Evolutionary conservation across 2,888 invertebrate species (phyloP), one percentile per base, ranked within the genome.

Genomic region (Drosophila putrida): DNA sequence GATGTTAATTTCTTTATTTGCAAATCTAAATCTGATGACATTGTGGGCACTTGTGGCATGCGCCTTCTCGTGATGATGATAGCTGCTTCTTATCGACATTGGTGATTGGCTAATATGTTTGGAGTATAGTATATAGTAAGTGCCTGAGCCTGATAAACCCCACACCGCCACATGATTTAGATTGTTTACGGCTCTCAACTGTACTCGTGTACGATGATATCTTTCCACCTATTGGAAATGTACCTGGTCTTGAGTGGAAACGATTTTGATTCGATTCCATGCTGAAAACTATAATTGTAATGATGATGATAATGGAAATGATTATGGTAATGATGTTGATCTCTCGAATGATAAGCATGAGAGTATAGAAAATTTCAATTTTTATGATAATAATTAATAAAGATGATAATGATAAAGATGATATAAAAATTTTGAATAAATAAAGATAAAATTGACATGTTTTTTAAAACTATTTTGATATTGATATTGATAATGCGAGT

Each of bases 181-280:
- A 75, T 63, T 61, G 63, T 68, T 60, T 61, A 63, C 60, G 68
- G 46, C 49, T 20, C 31, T 33, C 44, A 49, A 54, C 41, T 27
- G 20, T 9, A 36, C 25, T 36, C 36, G 38, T 46, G 46, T 20
- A 8, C 35, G 59, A 53, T 71, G 51, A 41, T 61, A 75, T 62
- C 57, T 59, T 9, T 6, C 31, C 2, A 11, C 6, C 15, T 6
- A 6, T 51, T 47, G 15, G 1, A 31, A 54, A 33, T 33, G 54
- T 41, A 43, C 41, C 41, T n/a, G 43, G 9, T n/a, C 20, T 38
- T 51, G 38, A 51, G 11, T 31, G 54, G 4, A 6, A 39, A 31
- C 28, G 33, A 54, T 41, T 54, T n/a, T 31, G 41, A 53, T 54
- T 54, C 6, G 28, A 28, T 35, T 49, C 20, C 11, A 10, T 15